A percentile compares a stretch with the other conserved stretches of the same genome.
phyloP scores from a whole-genome alignment of 2,888 invertebrate species.

The Phania funesta region DNA sequence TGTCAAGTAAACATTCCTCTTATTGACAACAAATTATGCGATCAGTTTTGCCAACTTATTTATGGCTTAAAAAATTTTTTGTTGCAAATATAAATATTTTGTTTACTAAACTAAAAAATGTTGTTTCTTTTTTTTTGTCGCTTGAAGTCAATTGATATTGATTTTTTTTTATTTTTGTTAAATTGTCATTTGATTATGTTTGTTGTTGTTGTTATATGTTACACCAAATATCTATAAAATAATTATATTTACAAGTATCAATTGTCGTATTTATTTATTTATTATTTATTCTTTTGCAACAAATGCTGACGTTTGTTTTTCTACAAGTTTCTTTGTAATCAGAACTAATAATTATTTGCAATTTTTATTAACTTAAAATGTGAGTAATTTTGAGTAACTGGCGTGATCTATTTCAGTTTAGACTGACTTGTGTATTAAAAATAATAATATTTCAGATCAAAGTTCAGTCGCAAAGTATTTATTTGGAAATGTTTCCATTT shows the following conservation, averaged over 20 bases:
- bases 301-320: conserved; percentile 23
- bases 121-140: conserved; percentile 7
- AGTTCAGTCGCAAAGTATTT: too few species aligned
- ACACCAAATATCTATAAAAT: not conserved
- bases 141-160: conserved; percentile 27
- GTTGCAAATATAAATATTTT: not conserved
- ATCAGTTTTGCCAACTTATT: too few species aligned
- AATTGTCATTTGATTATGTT: not conserved
- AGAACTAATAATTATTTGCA: not conserved
- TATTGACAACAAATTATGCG: too few species aligned
- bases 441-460: too few species aligned
- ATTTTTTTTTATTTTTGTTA: conserved; percentile 34
- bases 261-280: conserved; percentile 10
- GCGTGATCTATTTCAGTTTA: too few species aligned
- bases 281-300: not conserved
- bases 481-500: too few species aligned
- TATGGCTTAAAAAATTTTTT: too few species aligned
- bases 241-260: not conserved
- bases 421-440: too few species aligned
- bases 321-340: not conserved
- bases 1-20: too few species aligned
- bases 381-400: not conserved
- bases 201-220: not conserved
- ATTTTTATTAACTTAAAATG: not conserved
- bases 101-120: not conserved